A percentile compares a stretch with the other conserved stretches of the same genome.
phyloP scores from a whole-genome alignment of 2,113 vertebrate genomes.

The Amblyopsis rosae region DNA sequence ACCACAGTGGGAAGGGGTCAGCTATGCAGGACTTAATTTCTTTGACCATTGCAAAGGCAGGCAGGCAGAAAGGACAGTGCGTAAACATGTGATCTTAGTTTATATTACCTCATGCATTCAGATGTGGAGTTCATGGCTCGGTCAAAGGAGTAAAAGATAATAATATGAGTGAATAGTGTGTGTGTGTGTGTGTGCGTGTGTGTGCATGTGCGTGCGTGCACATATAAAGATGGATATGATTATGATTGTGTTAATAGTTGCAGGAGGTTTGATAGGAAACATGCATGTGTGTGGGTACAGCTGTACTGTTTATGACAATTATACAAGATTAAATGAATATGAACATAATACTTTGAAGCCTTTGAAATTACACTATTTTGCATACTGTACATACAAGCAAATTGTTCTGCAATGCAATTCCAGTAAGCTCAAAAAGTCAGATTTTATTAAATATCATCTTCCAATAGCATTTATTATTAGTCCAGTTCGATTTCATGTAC shows the following conservation, averaged over 20 bases:
- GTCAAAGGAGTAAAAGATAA: neutral
- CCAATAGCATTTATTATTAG: slow-evolving; percentile 40
- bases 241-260: slow-evolving; percentile 46
- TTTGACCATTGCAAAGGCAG: neutral
- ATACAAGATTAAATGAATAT: slow-evolving; percentile 31
- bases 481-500: slow-evolving; percentile 24
- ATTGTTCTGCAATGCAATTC: slow-evolving; percentile 30
- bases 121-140: neutral
- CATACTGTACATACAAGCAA: slow-evolving; percentile 45
- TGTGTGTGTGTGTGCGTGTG: slow-evolving; percentile 33
- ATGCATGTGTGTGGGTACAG: slow-evolving; percentile 53
- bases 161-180: slow-evolving; percentile 24
- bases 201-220: slow-evolving; percentile 11
- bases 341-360: slow-evolving; percentile 12
- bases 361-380: slow-evolving; percentile 44
- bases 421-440: slow-evolving; percentile 27
- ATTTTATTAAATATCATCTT: slow-evolving; percentile 35
- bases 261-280: slow-evolving; percentile 31
- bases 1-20: no score
- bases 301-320: slow-evolving; percentile 39
- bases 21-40: no score
- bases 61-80: no score
- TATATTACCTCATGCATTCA: neutral
- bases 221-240: slow-evolving; percentile 20
- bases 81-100: no score